Conservation (phyloP, 2,113 vertebrate genomes). For the Hemiprocne comata region DNA sequence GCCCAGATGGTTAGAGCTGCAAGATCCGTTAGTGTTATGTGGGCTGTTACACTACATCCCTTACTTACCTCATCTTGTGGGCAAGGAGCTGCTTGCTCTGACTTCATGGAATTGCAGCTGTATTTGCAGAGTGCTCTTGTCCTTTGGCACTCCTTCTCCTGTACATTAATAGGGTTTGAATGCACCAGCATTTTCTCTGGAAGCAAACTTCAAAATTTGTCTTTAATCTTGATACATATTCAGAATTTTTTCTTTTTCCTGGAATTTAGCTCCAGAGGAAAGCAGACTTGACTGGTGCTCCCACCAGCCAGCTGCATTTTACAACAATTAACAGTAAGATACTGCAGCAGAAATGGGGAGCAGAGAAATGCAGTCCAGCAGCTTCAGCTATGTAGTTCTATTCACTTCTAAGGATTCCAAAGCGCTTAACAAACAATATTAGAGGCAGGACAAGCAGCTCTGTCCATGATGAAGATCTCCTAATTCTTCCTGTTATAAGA, state of each 20-base stretch:
- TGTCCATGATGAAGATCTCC: not conserved
- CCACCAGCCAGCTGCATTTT: not conserved
- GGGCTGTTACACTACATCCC: slow-evolving; percentile 37
- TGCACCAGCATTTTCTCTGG: slow-evolving; percentile 45
- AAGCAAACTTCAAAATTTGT: slow-evolving; percentile 17
- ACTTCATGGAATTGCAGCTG: slow-evolving; percentile 74
- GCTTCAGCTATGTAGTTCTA: slow-evolving; percentile 7
- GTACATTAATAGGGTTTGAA: slow-evolving; percentile 54
- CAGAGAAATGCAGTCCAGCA: not conserved
- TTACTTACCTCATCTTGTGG: slow-evolving; percentile 74
- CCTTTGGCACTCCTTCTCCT: slow-evolving; percentile 63
- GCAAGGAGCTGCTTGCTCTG: slow-evolving; percentile 73
- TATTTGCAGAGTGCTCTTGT: slow-evolving; percentile 73
- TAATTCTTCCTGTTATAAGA: not conserved
- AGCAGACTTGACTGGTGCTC: not conserved
- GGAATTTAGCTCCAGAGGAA: slow-evolving; percentile 35
- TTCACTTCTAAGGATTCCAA: not conserved
- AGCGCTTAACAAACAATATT: slow-evolving; percentile 6
- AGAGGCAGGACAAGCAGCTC: not conserved
- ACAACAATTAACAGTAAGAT: not conserved
- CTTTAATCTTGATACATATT: slow-evolving; percentile 34
- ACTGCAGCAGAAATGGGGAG: not conserved
- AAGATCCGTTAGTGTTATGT: not conserved
- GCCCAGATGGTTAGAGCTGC: slow-evolving; percentile 27
- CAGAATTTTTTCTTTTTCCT: slow-evolving; percentile 44